A percentile compares a stretch with the other conserved stretches of the same genome.
Evolutionary conservation across 1,140 invertebrate species (phyloP).

Genomic region (Samia ricini): DNA sequence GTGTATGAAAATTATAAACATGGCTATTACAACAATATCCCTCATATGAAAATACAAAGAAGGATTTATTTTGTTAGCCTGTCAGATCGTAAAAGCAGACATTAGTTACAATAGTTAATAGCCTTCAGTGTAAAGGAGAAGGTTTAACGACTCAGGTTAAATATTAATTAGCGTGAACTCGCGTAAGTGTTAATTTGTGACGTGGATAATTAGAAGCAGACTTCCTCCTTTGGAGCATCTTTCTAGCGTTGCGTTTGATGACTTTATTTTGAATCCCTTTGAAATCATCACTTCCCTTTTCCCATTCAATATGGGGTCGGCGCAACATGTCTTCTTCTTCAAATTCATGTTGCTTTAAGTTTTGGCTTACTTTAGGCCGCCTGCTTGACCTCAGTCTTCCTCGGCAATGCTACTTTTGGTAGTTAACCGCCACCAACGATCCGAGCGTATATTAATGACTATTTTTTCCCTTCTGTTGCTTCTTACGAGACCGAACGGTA

Average conservation of each 20-base stretch:
- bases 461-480: too few species aligned
- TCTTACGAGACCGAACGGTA: too few species aligned
- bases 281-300: background rate
- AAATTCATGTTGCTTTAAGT: too few species aligned
- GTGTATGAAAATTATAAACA: background rate
- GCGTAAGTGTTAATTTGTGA: background rate
- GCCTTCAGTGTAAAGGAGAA: background rate
- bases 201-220: background rate
- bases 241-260: background rate
- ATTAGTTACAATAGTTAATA: background rate
- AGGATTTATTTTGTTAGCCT: background rate
- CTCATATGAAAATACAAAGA: too few species aligned
- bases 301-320: background rate
- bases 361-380: too few species aligned
- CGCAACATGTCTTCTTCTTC: too few species aligned
- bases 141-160: slow-evolving; percentile 1
- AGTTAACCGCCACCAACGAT: too few species aligned
- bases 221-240: background rate
- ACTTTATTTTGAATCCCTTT: background rate
- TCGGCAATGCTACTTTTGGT: too few species aligned
- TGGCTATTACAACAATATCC: too few species aligned
- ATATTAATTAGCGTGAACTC: background rate
- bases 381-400: too few species aligned
- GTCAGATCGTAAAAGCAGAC: background rate
- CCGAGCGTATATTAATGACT: too few species aligned